Conservation (phyloP, 2,888 invertebrate species). For the Harmothoe impar region DNA sequence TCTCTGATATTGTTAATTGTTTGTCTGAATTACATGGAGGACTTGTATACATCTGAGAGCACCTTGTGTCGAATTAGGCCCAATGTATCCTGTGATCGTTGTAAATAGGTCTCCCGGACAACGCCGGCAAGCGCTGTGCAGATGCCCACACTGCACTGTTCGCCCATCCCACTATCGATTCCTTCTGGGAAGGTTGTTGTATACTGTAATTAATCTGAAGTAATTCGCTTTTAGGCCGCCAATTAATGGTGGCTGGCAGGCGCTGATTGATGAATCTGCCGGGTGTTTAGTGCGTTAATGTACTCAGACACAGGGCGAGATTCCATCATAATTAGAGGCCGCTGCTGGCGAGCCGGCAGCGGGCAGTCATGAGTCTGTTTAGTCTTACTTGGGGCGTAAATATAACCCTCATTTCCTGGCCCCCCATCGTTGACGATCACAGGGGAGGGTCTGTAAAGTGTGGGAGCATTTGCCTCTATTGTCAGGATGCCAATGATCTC, state of each 20-base stretch:
- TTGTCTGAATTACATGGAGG: too few species aligned
- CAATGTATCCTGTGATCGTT: background rate
- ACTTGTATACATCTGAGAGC: too few species aligned
- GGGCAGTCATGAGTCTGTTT: background rate
- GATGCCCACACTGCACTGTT: background rate
- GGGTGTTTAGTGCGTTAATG: constrained; percentile 24
- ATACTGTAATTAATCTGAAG: constrained; percentile 60
- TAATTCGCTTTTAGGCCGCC: constrained; percentile 58
- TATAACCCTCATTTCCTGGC: background rate
- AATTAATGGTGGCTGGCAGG: constrained; percentile 51
- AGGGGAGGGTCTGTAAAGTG: background rate
- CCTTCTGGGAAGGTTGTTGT: constrained; percentile 21
- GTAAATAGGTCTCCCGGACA: background rate
- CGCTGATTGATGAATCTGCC: constrained; percentile 47
- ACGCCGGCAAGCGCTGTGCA: background rate
- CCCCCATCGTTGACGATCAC: background rate
- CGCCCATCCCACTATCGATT: constrained; percentile 42
- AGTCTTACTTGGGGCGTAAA: constrained; percentile 25
- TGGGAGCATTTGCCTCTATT: background rate
- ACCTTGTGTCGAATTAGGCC: too few species aligned
- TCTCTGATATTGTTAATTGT: too few species aligned
- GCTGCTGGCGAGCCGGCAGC: background rate
- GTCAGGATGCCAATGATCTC: background rate
- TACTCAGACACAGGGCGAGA: constrained; percentile 25
- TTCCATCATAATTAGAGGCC: constrained; percentile 51